Evolutionary conservation across 1,140 invertebrate species (phyloP), one percentile per base, ranked within the genome.

Genomic region (Augochlora pura): DNA sequence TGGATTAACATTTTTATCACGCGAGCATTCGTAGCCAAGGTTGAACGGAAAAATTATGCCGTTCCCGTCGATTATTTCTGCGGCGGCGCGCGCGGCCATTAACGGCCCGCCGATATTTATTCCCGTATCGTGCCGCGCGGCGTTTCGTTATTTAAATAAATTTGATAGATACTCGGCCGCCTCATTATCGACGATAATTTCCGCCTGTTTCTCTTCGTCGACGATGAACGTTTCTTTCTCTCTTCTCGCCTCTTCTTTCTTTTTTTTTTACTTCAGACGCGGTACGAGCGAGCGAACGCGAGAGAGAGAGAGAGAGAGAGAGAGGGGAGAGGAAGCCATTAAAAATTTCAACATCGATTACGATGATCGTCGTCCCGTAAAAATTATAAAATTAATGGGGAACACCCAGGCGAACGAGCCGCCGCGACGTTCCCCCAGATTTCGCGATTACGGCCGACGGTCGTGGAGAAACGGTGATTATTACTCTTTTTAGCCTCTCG

Each of bases 271-370:
- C 12, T 18, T 21, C 49, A 49, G 46, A 49, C 46, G 12, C 46
- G 46, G 16, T 18, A 14, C 14, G 16, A 52, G n/a, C 8, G 21
- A 57, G 54, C 7, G 54, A 57, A 2, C n/a, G 21, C 6, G 9
- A 57, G 18, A n/a, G 21, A 57, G 7, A n/a, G 54, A n/a, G n/a
- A 57, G 8, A 1, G 16, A 21, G 49, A 18, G 16, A 18, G 16
- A 21, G 18, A 38, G 18, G 38, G 23, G 27, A 57, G 73, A 32
- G 75, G 57, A 66, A 65, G 27, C 46, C 39, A 70, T 60, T 69
- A 77, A 46, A 69, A 69, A 68, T 68, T 76, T 76, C 38, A 69
- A 60, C 66, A 39, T 69, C 74, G 74, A 77, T 77, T 77, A 77
- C 42, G 25, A 38, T 23, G 74, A 46, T 60, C 39, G 25, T 7